Conservation (phyloP, 2,113 vertebrate species). For the Rynchops niger region DNA sequence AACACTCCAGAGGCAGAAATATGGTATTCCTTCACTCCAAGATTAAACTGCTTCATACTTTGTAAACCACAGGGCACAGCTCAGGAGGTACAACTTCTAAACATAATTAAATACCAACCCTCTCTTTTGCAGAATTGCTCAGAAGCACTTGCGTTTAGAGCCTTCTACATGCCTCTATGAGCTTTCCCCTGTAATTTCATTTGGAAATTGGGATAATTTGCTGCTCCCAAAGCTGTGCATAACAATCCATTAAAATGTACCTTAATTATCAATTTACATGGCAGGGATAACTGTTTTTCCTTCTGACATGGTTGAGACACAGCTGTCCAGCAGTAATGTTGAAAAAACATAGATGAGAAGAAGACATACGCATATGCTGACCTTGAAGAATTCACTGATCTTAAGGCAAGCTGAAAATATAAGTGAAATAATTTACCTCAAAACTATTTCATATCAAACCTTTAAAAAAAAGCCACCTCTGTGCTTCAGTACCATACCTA, state of each 20-base stretch:
- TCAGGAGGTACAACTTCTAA: not conserved
- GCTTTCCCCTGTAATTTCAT: not conserved
- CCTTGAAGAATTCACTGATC: constrained; percentile 85
- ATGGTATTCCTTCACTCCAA: not conserved
- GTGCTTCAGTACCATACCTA: not conserved
- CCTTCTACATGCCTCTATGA: not conserved
- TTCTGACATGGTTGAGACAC: constrained; percentile 13
- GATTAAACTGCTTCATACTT: not conserved
- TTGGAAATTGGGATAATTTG: not conserved
- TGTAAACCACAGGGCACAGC: not conserved
- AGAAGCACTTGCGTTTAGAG: not conserved
- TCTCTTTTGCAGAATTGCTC: not conserved
- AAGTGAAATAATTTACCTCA: not conserved
- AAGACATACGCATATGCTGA: constrained; percentile 88
- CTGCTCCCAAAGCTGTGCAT: not conserved
- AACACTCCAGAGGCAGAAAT: not conserved
- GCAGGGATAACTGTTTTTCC: constrained; percentile 36
- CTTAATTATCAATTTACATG: constrained; percentile 88
- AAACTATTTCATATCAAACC: not conserved
- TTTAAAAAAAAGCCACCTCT: not conserved
- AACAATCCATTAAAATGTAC: constrained; percentile 65
- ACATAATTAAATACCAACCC: not conserved
- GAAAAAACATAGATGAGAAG: constrained; percentile 90
- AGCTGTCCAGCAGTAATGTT: constrained; percentile 78
- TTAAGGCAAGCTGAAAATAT: constrained; percentile 83